These are phyloP conservation scores for Noturus placidus DNA, from an alignment of 2,113 vertebrate genomes.

Conservation along the genomic window DNA sequence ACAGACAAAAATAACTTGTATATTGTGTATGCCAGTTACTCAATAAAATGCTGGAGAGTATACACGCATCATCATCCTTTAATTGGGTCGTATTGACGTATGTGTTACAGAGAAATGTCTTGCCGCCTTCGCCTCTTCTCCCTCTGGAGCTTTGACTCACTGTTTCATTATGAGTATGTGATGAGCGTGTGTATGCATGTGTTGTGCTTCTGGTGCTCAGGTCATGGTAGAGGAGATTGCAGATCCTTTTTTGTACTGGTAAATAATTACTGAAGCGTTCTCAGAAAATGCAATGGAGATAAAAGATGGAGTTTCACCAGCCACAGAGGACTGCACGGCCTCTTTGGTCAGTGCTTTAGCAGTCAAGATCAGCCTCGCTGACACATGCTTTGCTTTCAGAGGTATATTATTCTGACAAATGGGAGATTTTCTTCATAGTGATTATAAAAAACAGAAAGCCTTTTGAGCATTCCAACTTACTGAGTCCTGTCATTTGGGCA, in stretches of 20 bases:
- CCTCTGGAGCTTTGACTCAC: constrained; percentile 31
- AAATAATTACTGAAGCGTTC: constrained; percentile 48
- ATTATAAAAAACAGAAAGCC: constrained; percentile 20
- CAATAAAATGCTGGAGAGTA: background rate
- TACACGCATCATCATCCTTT: constrained; percentile 15
- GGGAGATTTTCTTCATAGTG: constrained; percentile 15
- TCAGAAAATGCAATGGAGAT: constrained; percentile 29
- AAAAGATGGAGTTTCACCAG: constrained; percentile 35
- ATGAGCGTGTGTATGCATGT: background rate
- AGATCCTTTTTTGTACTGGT: constrained; percentile 36
- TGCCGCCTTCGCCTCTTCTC: constrained; percentile 9
- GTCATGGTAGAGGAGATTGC: constrained; percentile 45
- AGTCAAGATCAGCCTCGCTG: constrained; percentile 42
- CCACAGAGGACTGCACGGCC: constrained; percentile 29
- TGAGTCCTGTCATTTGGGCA: background rate
- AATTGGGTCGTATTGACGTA: constrained; percentile 34
- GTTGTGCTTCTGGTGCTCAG: constrained; percentile 6
- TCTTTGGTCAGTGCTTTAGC: constrained; percentile 28
- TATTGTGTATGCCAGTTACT: background rate
- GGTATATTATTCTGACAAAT: constrained; percentile 31
- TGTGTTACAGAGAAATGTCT: constrained; percentile 6
- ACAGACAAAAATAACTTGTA: too few relatives aligned
- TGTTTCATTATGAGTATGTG: constrained; percentile 1
- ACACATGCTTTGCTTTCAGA: constrained; percentile 22
- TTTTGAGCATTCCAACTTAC: background rate